Evolutionary conservation across 2,113 vertebrate species (phyloP).

Genomic region (Lathamus discolor): DNA sequence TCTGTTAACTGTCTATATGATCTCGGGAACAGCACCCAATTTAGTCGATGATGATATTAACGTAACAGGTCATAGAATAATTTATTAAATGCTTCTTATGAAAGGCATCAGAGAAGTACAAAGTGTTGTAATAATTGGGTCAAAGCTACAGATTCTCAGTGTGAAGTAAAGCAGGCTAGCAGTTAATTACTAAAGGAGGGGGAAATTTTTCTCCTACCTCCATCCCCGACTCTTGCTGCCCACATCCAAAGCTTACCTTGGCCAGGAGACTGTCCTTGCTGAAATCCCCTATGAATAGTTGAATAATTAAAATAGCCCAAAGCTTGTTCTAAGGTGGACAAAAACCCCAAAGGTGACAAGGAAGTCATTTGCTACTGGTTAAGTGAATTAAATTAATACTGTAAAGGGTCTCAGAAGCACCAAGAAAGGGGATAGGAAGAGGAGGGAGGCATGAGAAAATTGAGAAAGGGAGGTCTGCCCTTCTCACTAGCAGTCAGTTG

Average conservation of each 20-base stretch:
- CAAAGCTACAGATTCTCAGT: neutral
- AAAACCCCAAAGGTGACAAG: too few relatives aligned
- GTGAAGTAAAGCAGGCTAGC: neutral
- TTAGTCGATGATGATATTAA: neutral
- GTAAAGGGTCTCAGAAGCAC: neutral
- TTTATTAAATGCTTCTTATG: neutral
- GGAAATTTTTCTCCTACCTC: neutral
- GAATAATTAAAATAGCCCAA: neutral
- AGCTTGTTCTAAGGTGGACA: neutral
- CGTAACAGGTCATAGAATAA: neutral
- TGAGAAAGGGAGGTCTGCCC: neutral
- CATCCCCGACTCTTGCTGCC: neutral
- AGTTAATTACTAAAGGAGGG: neutral
- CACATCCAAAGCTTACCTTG: neutral
- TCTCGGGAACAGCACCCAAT: neutral
- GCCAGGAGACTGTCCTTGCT: neutral
- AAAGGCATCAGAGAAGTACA: neutral
- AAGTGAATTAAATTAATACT: neutral
- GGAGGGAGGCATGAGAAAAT: neutral
- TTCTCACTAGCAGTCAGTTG: neutral
- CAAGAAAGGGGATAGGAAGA: neutral
- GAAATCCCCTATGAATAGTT: neutral
- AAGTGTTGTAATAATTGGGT: neutral
- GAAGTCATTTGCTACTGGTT: neutral
- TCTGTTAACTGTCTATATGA: neutral